These are phyloP conservation scores for Sebastes nivosus DNA, from an alignment of 2,797 vertebrate genomes.

Conservation along the genomic window DNA sequence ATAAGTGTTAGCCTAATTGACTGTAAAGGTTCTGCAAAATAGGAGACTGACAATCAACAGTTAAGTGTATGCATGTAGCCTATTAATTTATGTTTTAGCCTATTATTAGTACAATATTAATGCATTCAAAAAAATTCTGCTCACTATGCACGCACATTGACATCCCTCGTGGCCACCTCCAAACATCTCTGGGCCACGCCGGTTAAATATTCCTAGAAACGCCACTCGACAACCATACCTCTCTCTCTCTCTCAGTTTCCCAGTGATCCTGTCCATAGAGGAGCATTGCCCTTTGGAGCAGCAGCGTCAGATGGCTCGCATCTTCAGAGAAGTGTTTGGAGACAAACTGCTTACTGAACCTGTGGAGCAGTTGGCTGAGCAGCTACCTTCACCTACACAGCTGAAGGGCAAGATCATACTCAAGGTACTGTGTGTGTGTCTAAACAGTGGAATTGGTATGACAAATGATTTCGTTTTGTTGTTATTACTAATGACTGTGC, in stretches of 20 bases:
- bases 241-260: slow-evolving; percentile 83
- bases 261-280: slow-evolving; percentile 94
- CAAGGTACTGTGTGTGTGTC: slow-evolving; percentile 82
- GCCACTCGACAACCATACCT: neutral
- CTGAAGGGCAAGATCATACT: slow-evolving; percentile 95
- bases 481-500: neutral
- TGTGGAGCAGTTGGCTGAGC: slow-evolving; percentile 91
- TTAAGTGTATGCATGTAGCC: too few species aligned
- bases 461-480: neutral
- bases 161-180: too few species aligned
- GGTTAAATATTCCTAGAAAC: too few species aligned
- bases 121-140: too few species aligned
- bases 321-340: slow-evolving; percentile 92
- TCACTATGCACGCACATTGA: too few species aligned
- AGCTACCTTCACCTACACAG: slow-evolving; percentile 93
- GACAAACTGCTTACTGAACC: slow-evolving; percentile 89
- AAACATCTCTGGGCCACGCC: too few species aligned
- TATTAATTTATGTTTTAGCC: too few species aligned
- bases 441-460: neutral
- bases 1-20: too few species aligned
- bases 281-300: slow-evolving; percentile 93
- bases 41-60: too few species aligned
- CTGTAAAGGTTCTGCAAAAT: too few species aligned
- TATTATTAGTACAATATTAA: too few species aligned
- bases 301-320: slow-evolving; percentile 92